Evolutionary conservation across 1,140 invertebrate genomes (phyloP).

Genomic region (Conopomorpha cramerella): DNA sequence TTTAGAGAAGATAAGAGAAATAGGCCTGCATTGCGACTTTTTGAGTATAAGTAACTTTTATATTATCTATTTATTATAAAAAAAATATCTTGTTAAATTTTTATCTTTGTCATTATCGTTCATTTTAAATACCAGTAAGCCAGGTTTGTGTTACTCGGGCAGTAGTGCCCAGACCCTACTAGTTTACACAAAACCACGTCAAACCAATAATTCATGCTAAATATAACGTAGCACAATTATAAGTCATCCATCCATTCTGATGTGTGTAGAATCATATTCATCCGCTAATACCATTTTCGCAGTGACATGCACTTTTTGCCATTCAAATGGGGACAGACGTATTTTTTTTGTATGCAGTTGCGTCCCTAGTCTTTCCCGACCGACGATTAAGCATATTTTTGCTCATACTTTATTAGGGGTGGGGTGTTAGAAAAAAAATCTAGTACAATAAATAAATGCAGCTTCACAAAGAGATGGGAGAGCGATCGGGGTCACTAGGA

Average conservation of each 20-base stretch:
- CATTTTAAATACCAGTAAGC: too few relatives aligned
- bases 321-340: slow-evolving; percentile 53
- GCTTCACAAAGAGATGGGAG: slow-evolving; percentile 50
- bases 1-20: too few relatives aligned
- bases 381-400: slow-evolving; percentile 53
- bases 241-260: slow-evolving; percentile 53
- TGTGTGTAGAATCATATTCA: slow-evolving; percentile 50
- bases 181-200: slow-evolving; percentile 42
- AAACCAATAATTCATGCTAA: slow-evolving; percentile 57
- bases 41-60: too few relatives aligned
- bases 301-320: slow-evolving; percentile 56
- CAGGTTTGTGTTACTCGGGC: too few relatives aligned
- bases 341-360: slow-evolving; percentile 41
- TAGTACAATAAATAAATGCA: slow-evolving; percentile 57
- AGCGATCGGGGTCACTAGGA: slow-evolving; percentile 57
- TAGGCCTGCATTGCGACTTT: too few relatives aligned
- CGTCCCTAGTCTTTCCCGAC: slow-evolving; percentile 15
- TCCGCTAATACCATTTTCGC: slow-evolving; percentile 47
- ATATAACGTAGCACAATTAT: slow-evolving; percentile 53
- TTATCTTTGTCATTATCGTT: too few relatives aligned
- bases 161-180: too few relatives aligned
- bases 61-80: too few relatives aligned
- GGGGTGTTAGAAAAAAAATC: slow-evolving; percentile 54
- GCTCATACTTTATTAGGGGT: slow-evolving; percentile 54
- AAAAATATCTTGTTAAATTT: too few relatives aligned